Conservation (phyloP, 2,113 vertebrate genomes). For the Sorex fumeus region DNA sequence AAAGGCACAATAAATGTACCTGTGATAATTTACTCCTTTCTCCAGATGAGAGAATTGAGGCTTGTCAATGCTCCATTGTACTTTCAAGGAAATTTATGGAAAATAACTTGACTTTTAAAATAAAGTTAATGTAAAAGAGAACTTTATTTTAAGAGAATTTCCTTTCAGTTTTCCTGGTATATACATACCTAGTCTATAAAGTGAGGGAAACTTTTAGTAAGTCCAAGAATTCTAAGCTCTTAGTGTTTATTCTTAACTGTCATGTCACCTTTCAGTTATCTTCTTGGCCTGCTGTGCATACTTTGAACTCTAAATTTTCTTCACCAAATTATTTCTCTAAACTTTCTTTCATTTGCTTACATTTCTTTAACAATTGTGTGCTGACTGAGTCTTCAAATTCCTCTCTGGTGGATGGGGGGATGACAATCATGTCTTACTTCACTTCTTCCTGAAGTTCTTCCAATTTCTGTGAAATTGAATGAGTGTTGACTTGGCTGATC, state of each 20-base stretch:
- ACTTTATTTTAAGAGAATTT: constrained; percentile 43
- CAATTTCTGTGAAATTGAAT: not conserved
- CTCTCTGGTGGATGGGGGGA: not conserved
- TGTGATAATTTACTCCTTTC: not conserved
- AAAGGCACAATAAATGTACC: not conserved
- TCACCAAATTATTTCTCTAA: not conserved
- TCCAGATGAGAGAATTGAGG: not conserved
- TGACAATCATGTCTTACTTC: not conserved
- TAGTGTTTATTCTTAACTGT: not conserved
- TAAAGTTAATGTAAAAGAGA: constrained; percentile 32
- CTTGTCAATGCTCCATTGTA: not conserved
- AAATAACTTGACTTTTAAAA: not conserved
- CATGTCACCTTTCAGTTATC: not conserved
- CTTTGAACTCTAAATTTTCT: not conserved
- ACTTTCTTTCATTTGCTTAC: not conserved
- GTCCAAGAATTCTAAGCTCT: not conserved
- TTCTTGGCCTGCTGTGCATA: not conserved
- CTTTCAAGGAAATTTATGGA: not conserved
- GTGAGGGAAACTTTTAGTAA: not conserved
- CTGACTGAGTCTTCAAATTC: not conserved
- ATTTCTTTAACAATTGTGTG: not conserved
- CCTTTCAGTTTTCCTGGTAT: not conserved
- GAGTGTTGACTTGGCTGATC: not conserved
- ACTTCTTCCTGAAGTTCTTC: not conserved
- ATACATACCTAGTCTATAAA: not conserved